Evolutionary conservation across 2,888 invertebrate species (phyloP).

Genomic region (Xiphydria camelus): DNA sequence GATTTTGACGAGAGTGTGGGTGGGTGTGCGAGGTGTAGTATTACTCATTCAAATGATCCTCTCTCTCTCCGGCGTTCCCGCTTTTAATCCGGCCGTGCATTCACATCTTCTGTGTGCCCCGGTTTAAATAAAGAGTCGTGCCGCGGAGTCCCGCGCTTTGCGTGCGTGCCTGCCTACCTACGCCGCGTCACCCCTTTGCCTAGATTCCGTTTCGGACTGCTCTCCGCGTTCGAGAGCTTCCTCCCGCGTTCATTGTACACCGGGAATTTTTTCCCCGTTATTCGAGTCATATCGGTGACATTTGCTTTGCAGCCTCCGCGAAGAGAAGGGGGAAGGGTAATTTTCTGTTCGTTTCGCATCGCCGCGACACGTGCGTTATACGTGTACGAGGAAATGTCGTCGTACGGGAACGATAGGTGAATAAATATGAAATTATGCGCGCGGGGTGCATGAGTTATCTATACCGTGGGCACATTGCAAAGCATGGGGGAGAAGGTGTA

Average conservation of each 20-base stretch:
- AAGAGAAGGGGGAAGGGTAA: neutral
- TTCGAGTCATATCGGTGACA: conserved; percentile 39
- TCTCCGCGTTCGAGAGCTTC: conserved; percentile 31
- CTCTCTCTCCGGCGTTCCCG: conserved; percentile 31
- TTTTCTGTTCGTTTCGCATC: neutral
- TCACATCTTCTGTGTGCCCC: conserved; percentile 48
- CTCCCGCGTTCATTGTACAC: conserved; percentile 15
- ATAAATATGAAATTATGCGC: too few species aligned
- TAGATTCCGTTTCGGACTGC: conserved; percentile 41
- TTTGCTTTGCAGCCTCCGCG: too few species aligned
- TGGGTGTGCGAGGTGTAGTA: conserved; percentile 57
- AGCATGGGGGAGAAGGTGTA: too few species aligned
- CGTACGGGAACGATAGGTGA: too few species aligned
- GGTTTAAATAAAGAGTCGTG: conserved; percentile 49
- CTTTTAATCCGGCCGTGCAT: conserved; percentile 54
- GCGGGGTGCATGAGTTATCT: too few species aligned
- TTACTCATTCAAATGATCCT: conserved; percentile 58
- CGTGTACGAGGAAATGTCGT: too few species aligned
- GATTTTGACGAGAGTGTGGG: conserved; percentile 51
- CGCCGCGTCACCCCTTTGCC: conserved; percentile 33
- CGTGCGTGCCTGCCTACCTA: conserved; percentile 13
- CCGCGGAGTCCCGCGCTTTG: conserved; percentile 33
- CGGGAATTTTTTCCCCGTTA: conserved; percentile 26
- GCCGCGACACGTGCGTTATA: too few species aligned
- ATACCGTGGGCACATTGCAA: too few species aligned